Evolutionary conservation across 2,888 invertebrate species (phyloP).

Genomic region (Diaperis boleti): DNA sequence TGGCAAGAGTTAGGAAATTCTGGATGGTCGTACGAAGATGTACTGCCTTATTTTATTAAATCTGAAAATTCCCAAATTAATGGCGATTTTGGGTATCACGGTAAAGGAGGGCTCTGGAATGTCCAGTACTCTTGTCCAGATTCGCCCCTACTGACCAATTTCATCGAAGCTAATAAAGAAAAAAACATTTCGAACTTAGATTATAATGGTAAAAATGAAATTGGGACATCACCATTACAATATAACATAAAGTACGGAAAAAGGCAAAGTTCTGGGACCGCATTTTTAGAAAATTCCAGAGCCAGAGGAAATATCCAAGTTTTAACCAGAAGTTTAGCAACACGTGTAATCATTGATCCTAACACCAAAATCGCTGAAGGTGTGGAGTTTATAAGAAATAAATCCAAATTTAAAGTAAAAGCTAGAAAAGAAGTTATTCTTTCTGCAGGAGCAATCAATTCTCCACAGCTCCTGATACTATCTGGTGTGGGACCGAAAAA

Average conservation of each 20-base stretch:
- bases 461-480: slow-evolving; percentile 25
- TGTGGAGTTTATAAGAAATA: slow-evolving; percentile 42
- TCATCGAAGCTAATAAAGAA: neutral
- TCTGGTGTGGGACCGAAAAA: slow-evolving; percentile 25
- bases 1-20: slow-evolving; percentile 84
- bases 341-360: neutral
- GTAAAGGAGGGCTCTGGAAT: slow-evolving; percentile 41
- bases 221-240: neutral
- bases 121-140: slow-evolving; percentile 37
- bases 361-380: slow-evolving; percentile 36
- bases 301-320: slow-evolving; percentile 42
- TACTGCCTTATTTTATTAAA: slow-evolving; percentile 86
- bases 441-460: slow-evolving; percentile 16
- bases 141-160: neutral
- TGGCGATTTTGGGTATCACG: slow-evolving; percentile 38
- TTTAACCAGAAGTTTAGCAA: neutral
- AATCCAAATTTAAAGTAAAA: slow-evolving; percentile 23
- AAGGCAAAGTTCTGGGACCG: slow-evolving; percentile 42
- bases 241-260: slow-evolving; percentile 38
- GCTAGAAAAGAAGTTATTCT: slow-evolving; percentile 28
- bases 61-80: slow-evolving; percentile 77
- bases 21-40: slow-evolving; percentile 88
- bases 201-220: neutral
- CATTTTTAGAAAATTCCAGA: slow-evolving; percentile 39
- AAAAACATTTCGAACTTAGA: neutral